These are phyloP conservation scores for Stomatorhinus ivindoensis DNA, from an alignment of 2,113 vertebrate genomes.

Conservation along the genomic window DNA sequence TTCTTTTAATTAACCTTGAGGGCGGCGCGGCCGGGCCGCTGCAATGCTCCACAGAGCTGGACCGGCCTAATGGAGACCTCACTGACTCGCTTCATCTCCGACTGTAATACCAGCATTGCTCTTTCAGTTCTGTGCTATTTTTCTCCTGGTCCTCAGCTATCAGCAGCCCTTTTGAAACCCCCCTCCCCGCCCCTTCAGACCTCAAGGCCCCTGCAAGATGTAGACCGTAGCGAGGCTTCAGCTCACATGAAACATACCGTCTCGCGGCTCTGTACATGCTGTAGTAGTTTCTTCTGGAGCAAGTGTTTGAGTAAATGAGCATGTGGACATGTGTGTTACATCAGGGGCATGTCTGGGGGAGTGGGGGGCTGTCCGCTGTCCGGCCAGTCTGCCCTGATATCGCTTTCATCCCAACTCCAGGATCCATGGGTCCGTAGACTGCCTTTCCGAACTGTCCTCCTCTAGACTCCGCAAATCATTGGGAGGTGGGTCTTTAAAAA, in stretches of 20 bases:
- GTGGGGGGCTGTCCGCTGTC: background rate
- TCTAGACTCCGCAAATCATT: conserved; percentile 68
- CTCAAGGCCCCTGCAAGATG: background rate
- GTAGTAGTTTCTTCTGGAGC: background rate
- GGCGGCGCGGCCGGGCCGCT: conserved; percentile 22
- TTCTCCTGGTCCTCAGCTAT: conserved; percentile 19
- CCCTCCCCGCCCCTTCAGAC: conserved; percentile 1
- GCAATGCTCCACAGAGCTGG: conserved; percentile 12
- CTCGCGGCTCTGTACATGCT: background rate
- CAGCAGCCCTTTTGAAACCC: background rate
- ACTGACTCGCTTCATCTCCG: conserved; percentile 22
- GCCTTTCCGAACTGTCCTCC: conserved; percentile 76
- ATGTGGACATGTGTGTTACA: background rate
- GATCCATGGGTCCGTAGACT: conserved; percentile 83
- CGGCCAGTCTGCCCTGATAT: background rate
- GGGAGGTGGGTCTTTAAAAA: conserved; percentile 63
- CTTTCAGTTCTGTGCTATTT: background rate
- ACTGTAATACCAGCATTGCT: background rate
- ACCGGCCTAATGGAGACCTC: conserved; percentile 36
- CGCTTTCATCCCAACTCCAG: conserved; percentile 48
- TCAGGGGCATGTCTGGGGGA: background rate
- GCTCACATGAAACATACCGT: background rate
- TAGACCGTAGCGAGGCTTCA: background rate
- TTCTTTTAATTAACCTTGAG: conserved; percentile 46
- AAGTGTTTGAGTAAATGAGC: background rate